phyloP scores from a whole-genome alignment of 2,888 invertebrate genomes.

The Linnaemya tessellans region DNA sequence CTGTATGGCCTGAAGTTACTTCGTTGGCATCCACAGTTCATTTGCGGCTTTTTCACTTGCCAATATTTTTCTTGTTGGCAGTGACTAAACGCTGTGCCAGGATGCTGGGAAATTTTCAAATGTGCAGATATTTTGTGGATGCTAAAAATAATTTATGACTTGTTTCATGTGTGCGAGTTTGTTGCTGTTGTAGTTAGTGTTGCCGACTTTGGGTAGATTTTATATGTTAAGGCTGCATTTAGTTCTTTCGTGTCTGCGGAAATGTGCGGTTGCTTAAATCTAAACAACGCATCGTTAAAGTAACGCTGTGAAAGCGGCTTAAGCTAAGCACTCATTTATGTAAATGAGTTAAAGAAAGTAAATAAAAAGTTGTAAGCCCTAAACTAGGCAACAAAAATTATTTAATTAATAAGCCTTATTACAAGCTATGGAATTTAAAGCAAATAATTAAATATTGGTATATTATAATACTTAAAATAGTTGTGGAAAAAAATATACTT shows the following conservation, averaged over 20 bases:
- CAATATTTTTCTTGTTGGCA: neutral
- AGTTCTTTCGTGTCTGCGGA: conserved; percentile 80
- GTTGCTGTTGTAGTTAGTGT: conserved; percentile 71
- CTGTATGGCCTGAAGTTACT: conserved; percentile 1
- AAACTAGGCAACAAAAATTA: conserved; percentile 36
- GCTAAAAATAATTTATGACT: conserved; percentile 50
- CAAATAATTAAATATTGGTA: neutral
- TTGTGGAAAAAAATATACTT: conserved; percentile 4
- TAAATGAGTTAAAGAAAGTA: neutral
- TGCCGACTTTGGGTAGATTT: conserved; percentile 75
- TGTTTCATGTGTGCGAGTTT: conserved; percentile 60
- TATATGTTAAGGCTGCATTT: conserved; percentile 73
- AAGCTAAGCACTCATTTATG: conserved; percentile 8
- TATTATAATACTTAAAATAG: too few species aligned
- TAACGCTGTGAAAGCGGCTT: conserved; percentile 26
- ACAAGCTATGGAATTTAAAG: neutral
- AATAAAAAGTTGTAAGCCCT: conserved; percentile 14
- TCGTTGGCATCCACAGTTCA: conserved; percentile 74
- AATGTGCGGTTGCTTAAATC: conserved; percentile 77
- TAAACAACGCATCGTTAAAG: conserved; percentile 11
- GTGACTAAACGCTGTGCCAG: neutral
- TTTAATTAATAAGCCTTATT: neutral
- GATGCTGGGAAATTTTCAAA: conserved; percentile 43
- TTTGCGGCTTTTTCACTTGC: conserved; percentile 69
- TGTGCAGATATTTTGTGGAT: conserved; percentile 45